Conservation (phyloP, 2,113 vertebrate genomes). For the Petromus typicus region DNA sequence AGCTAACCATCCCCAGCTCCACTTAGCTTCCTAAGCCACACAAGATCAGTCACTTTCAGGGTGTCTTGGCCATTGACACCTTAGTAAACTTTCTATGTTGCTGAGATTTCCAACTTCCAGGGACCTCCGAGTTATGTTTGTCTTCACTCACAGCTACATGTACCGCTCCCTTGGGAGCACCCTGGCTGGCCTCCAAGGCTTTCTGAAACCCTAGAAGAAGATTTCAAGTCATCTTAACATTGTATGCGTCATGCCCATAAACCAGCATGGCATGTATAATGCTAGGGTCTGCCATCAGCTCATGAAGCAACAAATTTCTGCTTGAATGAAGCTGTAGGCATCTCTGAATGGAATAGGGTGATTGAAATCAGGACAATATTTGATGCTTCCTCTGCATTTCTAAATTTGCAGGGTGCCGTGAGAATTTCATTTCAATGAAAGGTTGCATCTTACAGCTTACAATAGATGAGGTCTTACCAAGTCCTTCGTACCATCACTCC, state of each 20-base stretch:
- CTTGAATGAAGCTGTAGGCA: background rate
- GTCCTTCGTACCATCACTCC: background rate
- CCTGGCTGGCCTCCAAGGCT: background rate
- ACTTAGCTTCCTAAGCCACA: too few relatives aligned
- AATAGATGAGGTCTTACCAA: background rate
- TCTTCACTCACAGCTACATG: background rate
- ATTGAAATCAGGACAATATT: background rate
- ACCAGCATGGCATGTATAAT: background rate
- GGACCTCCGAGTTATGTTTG: too few relatives aligned
- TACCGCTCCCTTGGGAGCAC: background rate
- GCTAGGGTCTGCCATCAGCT: background rate
- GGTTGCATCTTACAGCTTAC: background rate
- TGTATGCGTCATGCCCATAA: background rate
- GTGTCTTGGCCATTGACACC: too few relatives aligned
- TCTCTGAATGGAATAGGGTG: background rate
- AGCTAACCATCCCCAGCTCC: too few relatives aligned
- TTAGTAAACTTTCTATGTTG: background rate
- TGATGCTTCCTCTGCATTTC: background rate
- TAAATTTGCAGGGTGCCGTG: background rate
- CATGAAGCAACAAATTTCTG: background rate
- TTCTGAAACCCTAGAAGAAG: background rate
- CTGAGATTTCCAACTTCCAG: background rate
- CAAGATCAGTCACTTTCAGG: too few relatives aligned
- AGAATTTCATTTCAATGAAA: background rate
- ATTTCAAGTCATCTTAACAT: background rate